Base-by-base conservation (phyloP, 1,140 invertebrate species). In the Muscidifurax raptorellus region DNA sequence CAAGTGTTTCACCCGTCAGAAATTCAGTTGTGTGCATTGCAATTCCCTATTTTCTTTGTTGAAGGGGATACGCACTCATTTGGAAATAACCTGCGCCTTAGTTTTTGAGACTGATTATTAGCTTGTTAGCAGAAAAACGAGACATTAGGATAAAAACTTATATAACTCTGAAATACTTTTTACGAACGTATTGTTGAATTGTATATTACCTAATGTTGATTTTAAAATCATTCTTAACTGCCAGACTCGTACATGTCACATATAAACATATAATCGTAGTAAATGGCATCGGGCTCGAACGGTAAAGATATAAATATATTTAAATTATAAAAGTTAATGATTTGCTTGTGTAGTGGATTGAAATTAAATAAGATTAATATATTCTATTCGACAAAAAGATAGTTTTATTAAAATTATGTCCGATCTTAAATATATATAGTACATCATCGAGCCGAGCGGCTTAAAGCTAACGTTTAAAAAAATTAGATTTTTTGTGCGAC, bases 391-490 rank as follows among this genome's bases (percentile, higher is more conserved):
- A 78, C 82, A 71, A 78, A 67, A 67, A 77, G 36, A 78, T 78
- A 83, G 7, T 52, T 84, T 84, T 84, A 84, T 84, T 84, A 75
- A 84, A 83, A 83, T 83, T 83, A 78, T 77, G 36, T 27, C 77
- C 22, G n/a, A 40, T 52, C 10, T 69, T 78, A 72, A 78, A 83
- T 84, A 47, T 80, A 47, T 80, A 79, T 74, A 72, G n/a, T 84
- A 83, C 64, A 78, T 36, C 18, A 44, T 71, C 40, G 76, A 83
- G 75, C 66, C 44, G 28, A 59, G 30, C 25, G 32, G 76, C 77
- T 69, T 74, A 78, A 69, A 74, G 40, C 72, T 64, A 78, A 72
- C 47, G 28, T 44, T 80, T 64, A 44, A 64, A 72, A 72, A 72
- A 77, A 67, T 30, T 44, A 28, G 1, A n/a, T 12, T 64, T 74